phyloP scores from a whole-genome alignment of 2,113 vertebrate genomes.

The Amphilophus citrinellus region DNA sequence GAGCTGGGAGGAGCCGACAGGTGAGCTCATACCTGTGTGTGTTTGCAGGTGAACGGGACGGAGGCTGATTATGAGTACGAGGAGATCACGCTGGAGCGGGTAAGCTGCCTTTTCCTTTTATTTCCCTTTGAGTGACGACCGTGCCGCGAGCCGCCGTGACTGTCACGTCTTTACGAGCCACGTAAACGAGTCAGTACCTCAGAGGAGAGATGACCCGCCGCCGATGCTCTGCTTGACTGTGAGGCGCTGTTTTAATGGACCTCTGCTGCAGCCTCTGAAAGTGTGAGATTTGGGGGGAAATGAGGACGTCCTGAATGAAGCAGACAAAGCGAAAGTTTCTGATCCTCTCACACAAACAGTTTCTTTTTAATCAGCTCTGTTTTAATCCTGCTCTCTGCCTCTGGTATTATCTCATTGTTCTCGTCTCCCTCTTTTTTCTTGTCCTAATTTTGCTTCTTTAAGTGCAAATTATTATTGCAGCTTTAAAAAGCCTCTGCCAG shows the following conservation, averaged over 20 bases:
- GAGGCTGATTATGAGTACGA: conserved; percentile 98
- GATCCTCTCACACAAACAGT: conserved; percentile 2
- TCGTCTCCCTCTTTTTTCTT: background rate
- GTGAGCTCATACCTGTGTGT: background rate
- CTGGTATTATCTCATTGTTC: background rate
- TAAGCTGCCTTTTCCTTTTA: conserved; percentile 54
- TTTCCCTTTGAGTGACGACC: background rate
- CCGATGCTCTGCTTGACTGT: background rate
- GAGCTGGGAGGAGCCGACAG: background rate
- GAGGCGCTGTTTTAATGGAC: background rate
- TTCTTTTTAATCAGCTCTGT: conserved; percentile 25
- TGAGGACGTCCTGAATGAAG: background rate
- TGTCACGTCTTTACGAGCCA: background rate
- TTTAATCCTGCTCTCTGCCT: conserved; percentile 10
- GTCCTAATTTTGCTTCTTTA: conserved; percentile 18
- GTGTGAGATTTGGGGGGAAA: background rate
- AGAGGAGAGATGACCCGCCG: background rate
- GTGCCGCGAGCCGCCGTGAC: accelerated
- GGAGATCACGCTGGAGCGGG: conserved; percentile 98
- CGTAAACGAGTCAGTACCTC: background rate
- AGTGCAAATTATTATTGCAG: background rate
- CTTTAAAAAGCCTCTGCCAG: conserved; percentile 24
- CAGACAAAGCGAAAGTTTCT: conserved; percentile 1
- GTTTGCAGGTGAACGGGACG: conserved; percentile 91
- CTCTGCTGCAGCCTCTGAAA: background rate